Evolutionary conservation across 2,888 invertebrate species (phyloP).

Genomic region (Euspilapteryx auroguttella): DNA sequence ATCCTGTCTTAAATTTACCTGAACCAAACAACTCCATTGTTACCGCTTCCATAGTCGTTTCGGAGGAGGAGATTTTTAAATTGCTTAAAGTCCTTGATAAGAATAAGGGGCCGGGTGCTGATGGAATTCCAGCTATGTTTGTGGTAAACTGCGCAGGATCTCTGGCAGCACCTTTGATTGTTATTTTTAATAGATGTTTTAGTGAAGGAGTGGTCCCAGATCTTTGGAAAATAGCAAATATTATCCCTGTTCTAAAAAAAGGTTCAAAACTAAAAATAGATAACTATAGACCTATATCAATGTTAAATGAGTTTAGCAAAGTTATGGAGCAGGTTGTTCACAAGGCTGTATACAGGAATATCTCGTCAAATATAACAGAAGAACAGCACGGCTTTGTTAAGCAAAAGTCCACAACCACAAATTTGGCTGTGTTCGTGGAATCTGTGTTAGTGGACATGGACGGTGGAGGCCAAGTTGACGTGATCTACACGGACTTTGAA

Average conservation of each 20-base stretch:
- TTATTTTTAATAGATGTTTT: not conserved
- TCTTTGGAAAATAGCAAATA: not conserved
- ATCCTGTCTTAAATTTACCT: too few species aligned
- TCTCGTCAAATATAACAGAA: not conserved
- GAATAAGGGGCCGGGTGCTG: not conserved
- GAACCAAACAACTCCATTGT: too few species aligned
- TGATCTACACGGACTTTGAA: slow-evolving; percentile 1
- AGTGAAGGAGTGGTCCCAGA: not conserved
- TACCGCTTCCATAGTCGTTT: too few species aligned
- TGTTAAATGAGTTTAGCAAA: not conserved
- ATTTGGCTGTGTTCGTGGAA: not conserved
- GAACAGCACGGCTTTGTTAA: not conserved
- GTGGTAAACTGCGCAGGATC: not conserved
- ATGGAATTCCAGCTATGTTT: not conserved
- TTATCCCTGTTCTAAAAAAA: not conserved
- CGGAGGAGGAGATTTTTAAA: too few species aligned
- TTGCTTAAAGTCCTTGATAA: too few species aligned
- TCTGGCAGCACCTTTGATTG: not conserved
- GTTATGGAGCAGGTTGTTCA: not conserved
- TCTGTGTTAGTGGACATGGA: not conserved
- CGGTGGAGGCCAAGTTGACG: not conserved
- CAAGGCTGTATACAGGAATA: not conserved
- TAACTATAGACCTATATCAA: not conserved
- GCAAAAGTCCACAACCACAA: not conserved
- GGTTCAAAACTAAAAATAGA: not conserved